These are phyloP conservation scores for Podarcis cretensis DNA, from an alignment of 2,113 vertebrate genomes.

Conservation along the genomic window DNA sequence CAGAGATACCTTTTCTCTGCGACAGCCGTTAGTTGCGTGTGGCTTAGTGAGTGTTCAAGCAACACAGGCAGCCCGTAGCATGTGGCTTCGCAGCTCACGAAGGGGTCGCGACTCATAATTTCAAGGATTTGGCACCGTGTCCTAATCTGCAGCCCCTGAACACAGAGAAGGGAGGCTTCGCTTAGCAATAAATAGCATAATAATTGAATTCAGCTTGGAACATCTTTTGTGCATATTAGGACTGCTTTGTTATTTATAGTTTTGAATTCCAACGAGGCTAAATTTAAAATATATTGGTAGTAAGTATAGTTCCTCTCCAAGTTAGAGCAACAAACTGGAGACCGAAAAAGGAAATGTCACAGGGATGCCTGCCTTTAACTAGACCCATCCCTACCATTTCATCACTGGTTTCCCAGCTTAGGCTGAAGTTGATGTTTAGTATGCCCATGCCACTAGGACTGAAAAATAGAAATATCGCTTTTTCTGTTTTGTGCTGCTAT, in stretches of 20 bases:
- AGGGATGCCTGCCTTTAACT: conserved; percentile 5
- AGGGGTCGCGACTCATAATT: not conserved
- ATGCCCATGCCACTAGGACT: not conserved
- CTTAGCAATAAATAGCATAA: conserved; percentile 30
- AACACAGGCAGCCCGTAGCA: not conserved
- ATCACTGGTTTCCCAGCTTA: not conserved
- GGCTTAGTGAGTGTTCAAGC: not conserved
- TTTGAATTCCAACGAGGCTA: not conserved
- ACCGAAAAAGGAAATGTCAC: conserved; percentile 31
- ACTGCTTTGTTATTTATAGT: conserved; percentile 26
- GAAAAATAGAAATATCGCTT: not conserved
- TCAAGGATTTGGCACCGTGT: not conserved
- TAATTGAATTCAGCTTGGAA: conserved; percentile 19
- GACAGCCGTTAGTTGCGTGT: not conserved
- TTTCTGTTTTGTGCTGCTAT: not conserved
- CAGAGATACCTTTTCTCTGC: not conserved
- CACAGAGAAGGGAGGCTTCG: not conserved
- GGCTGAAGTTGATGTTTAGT: not conserved
- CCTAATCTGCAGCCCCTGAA: not conserved
- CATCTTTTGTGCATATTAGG: conserved; percentile 24
- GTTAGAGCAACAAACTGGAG: not conserved
- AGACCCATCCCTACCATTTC: not conserved
- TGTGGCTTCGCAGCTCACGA: not conserved
- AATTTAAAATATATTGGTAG: conserved; percentile 27
- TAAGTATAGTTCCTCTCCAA: conserved; percentile 9